These are phyloP conservation scores for Diorhabda carinulata DNA, from an alignment of 1,140 invertebrate genomes.

Conservation along the genomic window DNA sequence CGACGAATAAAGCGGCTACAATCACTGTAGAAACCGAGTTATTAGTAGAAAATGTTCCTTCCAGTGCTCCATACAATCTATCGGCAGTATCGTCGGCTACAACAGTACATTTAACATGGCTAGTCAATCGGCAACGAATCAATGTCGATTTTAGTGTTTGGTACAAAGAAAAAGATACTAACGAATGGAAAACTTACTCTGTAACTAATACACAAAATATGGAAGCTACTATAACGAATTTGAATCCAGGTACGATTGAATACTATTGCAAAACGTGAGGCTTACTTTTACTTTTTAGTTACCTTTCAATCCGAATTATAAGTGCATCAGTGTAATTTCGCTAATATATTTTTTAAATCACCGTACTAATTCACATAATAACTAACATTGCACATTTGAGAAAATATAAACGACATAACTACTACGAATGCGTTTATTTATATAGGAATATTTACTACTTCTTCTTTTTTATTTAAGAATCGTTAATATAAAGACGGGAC, in stretches of 20 bases:
- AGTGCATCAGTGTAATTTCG: too few relatives aligned
- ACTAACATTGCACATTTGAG: too few relatives aligned
- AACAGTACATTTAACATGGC: constrained; percentile 79
- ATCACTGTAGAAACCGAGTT: constrained; percentile 82
- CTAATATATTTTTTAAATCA: too few relatives aligned
- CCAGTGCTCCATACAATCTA: constrained; percentile 87
- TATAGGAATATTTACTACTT: too few relatives aligned
- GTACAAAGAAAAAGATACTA: constrained; percentile 67
- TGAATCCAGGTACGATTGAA: constrained; percentile 58
- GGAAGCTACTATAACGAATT: constrained; percentile 73
- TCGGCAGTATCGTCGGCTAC: constrained; percentile 72
- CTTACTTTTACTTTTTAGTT: too few relatives aligned
- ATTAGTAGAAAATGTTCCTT: constrained; percentile 80
- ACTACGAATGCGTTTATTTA: too few relatives aligned
- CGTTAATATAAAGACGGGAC: too few relatives aligned
- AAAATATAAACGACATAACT: too few relatives aligned
- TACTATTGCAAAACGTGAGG: too few relatives aligned
- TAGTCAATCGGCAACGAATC: constrained; percentile 77
- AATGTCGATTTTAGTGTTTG: constrained; percentile 81
- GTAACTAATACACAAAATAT: constrained; percentile 65
- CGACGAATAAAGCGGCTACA: constrained; percentile 88
- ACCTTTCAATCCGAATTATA: too few relatives aligned
- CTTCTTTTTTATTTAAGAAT: too few relatives aligned
- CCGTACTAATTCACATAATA: too few relatives aligned
- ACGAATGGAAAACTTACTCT: constrained; percentile 74